A percentile compares a stretch with the other conserved stretches of the same genome.
These are phyloP conservation scores for Oegoconia quadripuncta DNA, from an alignment of 2,888 invertebrate species.

Conservation along the genomic window DNA sequence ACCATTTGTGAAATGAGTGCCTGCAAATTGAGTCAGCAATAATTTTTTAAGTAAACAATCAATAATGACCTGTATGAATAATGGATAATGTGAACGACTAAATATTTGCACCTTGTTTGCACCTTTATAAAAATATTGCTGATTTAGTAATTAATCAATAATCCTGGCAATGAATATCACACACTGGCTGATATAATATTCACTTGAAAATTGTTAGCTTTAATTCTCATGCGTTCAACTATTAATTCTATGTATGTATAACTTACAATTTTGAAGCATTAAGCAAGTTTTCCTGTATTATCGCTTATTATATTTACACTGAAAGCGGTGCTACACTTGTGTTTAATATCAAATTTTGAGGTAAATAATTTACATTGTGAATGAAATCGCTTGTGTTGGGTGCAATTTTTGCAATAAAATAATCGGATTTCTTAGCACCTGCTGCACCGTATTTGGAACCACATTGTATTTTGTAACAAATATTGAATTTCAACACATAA, in stretches of 20 bases:
- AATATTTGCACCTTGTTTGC: no score
- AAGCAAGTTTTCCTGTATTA: conserved; percentile 44
- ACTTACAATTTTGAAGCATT: conserved; percentile 63
- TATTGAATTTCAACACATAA: neutral
- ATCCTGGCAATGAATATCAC: neutral
- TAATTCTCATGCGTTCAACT: no score
- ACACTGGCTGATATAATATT: no score
- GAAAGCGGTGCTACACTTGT: conserved; percentile 65
- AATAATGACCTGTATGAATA: no score
- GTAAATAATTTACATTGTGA: conserved; percentile 73
- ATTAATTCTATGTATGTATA: conserved; percentile 12
- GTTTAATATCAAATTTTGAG: conserved; percentile 50
- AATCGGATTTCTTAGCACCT: conserved; percentile 65
- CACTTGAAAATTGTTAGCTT: no score
- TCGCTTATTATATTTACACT: conserved; percentile 39
- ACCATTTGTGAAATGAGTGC: no score
- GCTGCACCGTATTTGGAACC: conserved; percentile 51
- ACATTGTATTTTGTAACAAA: conserved; percentile 30
- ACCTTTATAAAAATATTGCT: no score
- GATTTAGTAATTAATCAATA: neutral
- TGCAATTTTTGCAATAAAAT: conserved; percentile 63
- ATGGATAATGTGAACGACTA: no score
- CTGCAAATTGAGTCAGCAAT: no score
- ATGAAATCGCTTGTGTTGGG: conserved; percentile 64
- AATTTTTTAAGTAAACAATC: no score